Percentiles rank a stretch among this genome's conserved stretches.
Conservation (phyloP, 2,888 invertebrate genomes). For the Protodeltote pygarga region DNA sequence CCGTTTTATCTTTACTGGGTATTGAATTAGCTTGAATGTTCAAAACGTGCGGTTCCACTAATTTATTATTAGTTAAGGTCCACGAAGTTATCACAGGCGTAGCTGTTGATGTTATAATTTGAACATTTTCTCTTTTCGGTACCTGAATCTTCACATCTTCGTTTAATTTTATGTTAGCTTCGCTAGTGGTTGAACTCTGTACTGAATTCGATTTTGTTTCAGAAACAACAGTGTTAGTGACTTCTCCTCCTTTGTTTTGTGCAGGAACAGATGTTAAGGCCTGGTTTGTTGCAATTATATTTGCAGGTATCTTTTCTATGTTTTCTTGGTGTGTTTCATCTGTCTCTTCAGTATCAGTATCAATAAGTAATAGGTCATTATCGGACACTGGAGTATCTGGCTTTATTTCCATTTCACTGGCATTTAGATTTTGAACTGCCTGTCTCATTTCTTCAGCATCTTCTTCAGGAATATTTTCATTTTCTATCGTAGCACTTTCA, state of each 20-base stretch:
- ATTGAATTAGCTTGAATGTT: conserved; percentile 66
- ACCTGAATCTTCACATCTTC: conserved; percentile 73
- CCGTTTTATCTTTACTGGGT: conserved; percentile 64
- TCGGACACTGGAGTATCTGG: conserved; percentile 95
- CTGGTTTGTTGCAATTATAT: conserved; percentile 75
- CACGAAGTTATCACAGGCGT: conserved; percentile 87
- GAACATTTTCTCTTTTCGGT: conserved; percentile 68
- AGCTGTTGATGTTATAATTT: conserved; percentile 75
- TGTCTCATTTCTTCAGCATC: conserved; percentile 94
- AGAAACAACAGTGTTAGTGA: conserved; percentile 61
- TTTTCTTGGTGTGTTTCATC: conserved; percentile 86
- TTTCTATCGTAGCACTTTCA: conserved; percentile 77
- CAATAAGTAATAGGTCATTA: conserved; percentile 93
- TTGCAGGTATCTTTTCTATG: conserved; percentile 70
- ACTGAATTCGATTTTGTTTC: conserved; percentile 70
- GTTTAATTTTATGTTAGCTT: conserved; percentile 61
- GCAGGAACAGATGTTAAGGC: conserved; percentile 59
- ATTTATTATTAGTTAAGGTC: conserved; percentile 82
- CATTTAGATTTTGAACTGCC: conserved; percentile 93
- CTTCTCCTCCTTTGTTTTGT: conserved; percentile 72
- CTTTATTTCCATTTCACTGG: conserved; percentile 90
- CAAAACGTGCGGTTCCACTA: conserved; percentile 72
- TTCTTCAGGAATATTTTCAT: conserved; percentile 88
- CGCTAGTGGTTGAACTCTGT: conserved; percentile 59
- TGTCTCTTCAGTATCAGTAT: conserved; percentile 94